These are phyloP conservation scores for Myopa tessellatipennis DNA, from an alignment of 2,888 invertebrate species.

Conservation along the genomic window DNA sequence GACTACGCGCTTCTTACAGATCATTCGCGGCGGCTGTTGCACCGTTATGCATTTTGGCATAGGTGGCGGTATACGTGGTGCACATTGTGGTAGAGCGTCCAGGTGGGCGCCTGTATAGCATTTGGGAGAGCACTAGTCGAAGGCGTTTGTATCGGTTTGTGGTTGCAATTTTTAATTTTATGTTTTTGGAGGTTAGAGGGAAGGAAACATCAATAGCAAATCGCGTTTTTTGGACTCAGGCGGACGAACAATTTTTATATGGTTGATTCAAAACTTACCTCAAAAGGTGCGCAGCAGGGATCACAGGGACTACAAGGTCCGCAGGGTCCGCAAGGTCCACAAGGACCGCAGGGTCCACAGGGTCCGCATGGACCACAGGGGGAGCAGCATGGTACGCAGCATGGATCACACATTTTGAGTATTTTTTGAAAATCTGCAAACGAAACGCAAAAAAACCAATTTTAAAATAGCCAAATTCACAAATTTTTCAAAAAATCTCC, in stretches of 20 bases:
- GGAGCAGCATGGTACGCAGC: constrained; percentile 53
- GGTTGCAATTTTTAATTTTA: too few species aligned
- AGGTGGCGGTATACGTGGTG: constrained; percentile 60
- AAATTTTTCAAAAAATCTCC: not conserved
- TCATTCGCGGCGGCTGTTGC: constrained; percentile 63
- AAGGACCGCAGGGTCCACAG: constrained; percentile 52
- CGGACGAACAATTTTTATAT: too few species aligned
- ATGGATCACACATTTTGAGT: constrained; percentile 58
- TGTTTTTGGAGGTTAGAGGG: too few species aligned
- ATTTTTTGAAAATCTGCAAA: constrained; percentile 34
- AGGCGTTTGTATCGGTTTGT: too few species aligned
- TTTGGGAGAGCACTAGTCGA: constrained; percentile 59
- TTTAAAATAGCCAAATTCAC: too few species aligned
- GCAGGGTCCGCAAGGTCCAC: constrained; percentile 51
- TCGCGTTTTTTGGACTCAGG: too few species aligned
- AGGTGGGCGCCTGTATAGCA: constrained; percentile 61
- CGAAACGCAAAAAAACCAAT: too few species aligned
- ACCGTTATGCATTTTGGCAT: constrained; percentile 63
- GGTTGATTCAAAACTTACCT: constrained; percentile 55
- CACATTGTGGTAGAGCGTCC: constrained; percentile 62
- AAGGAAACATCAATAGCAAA: too few species aligned
- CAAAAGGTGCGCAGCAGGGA: constrained; percentile 53
- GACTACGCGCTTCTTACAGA: constrained; percentile 64
- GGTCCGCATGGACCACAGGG: constrained; percentile 52
- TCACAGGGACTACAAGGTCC: constrained; percentile 51